These are phyloP conservation scores for Pelodiscus sinensis DNA, from an alignment of 2,113 vertebrate species.

Conservation along the genomic window DNA sequence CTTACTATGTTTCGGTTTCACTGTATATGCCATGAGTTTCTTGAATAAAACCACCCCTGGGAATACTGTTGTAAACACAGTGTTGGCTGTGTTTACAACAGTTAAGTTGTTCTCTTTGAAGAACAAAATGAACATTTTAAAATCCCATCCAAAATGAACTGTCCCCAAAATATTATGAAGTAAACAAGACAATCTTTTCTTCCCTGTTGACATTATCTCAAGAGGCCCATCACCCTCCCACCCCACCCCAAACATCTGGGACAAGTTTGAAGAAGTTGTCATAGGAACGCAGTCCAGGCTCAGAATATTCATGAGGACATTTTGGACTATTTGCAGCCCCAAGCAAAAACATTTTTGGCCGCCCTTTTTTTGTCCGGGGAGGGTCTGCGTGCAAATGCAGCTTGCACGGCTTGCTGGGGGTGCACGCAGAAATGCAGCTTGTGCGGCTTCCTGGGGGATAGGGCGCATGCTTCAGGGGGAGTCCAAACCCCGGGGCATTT, in stretches of 20 bases:
- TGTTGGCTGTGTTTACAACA: too few species aligned
- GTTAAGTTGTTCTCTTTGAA: background rate
- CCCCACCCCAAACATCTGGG: background rate
- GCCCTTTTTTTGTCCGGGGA: too few species aligned
- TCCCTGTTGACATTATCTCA: background rate
- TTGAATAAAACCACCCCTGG: background rate
- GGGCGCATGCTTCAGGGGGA: too few species aligned
- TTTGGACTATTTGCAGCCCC: background rate
- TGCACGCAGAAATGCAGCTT: too few species aligned
- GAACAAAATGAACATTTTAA: background rate
- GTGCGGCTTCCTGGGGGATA: too few species aligned
- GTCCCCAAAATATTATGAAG: background rate
- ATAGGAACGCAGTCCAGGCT: background rate
- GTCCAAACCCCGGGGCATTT: too few species aligned
- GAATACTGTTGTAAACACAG: background rate
- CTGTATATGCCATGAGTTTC: background rate
- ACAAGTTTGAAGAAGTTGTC: background rate
- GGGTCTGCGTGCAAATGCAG: too few species aligned
- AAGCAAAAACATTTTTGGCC: too few species aligned
- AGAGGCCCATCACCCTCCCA: background rate
- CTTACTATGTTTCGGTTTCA: background rate
- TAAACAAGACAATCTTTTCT: background rate
- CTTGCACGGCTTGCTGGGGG: too few species aligned
- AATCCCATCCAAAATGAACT: background rate
- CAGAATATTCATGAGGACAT: background rate